A percentile compares a stretch with the other conserved stretches of the same genome.
phyloP scores from a whole-genome alignment of 1,140 invertebrate genomes.

The Oryctes rhinoceros region DNA sequence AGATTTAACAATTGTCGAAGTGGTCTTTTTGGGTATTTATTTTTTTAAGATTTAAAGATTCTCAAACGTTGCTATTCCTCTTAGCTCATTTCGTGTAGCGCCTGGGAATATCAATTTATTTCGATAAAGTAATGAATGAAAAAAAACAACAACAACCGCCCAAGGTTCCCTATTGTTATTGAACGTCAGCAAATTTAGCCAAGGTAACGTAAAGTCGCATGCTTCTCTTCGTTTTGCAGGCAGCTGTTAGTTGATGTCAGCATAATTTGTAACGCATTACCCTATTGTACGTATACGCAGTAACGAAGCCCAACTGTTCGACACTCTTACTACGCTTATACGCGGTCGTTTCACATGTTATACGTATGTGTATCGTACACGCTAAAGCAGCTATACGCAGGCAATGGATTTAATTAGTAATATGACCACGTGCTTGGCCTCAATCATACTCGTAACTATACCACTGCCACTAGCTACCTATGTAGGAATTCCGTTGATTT shows the following conservation, averaged over 20 bases:
- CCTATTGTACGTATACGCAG: not conserved
- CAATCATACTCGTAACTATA: not conserved
- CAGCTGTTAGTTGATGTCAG: not conserved
- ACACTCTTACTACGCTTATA: too few species aligned
- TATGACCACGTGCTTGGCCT: constrained; percentile 27
- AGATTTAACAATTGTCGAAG: too few species aligned
- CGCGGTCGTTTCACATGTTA: too few species aligned
- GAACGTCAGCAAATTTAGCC: not conserved
- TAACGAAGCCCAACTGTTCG: too few species aligned
- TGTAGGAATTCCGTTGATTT: constrained; percentile 21
- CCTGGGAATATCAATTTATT: not conserved
- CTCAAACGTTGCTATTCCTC: too few species aligned
- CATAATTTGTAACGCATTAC: not conserved
- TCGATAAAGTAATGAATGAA: not conserved
- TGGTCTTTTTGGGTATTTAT: too few species aligned
- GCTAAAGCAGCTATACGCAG: constrained; percentile 1
- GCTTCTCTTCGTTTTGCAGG: not conserved
- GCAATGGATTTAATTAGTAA: constrained; percentile 19
- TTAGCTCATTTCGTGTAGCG: not conserved
- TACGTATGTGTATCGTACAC: not conserved
- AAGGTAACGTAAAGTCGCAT: not conserved
- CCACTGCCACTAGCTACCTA: not conserved
- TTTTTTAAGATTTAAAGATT: too few species aligned
- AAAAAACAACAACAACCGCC: not conserved
- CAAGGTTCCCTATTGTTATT: not conserved